phyloP scores from a whole-genome alignment of 2,113 vertebrate genomes.

The Sprattus sprattus region DNA sequence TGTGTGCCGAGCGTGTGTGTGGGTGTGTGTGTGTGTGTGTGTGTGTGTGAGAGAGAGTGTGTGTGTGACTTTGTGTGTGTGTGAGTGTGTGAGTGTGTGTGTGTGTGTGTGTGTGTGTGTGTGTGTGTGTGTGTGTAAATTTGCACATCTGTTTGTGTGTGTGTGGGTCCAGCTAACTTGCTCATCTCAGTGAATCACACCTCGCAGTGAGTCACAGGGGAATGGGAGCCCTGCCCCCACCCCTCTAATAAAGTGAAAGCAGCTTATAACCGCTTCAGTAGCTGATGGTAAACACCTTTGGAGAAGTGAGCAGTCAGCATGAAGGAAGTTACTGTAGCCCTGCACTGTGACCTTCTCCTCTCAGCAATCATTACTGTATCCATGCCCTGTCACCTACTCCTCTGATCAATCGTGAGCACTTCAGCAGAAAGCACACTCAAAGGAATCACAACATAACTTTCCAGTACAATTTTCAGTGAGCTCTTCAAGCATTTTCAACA shows the following conservation, averaged over 20 bases:
- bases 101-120: not conserved
- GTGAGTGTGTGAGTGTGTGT: conserved; percentile 7
- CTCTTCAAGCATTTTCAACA: not conserved
- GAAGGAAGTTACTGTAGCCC: not conserved
- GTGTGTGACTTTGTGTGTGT: not conserved
- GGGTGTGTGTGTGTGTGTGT: not conserved
- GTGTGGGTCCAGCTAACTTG: not conserved
- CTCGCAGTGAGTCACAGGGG: not conserved
- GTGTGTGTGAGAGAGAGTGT: not conserved
- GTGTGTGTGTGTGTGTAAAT: not conserved
- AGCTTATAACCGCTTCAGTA: not conserved
- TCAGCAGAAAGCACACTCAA: not conserved
- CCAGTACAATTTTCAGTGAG: not conserved
- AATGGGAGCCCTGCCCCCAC: not conserved
- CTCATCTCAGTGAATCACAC: not conserved
- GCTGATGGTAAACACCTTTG: not conserved
- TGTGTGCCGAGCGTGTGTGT: not conserved
- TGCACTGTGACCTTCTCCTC: not conserved
- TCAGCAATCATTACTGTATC: not conserved
- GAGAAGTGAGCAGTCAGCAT: not conserved
- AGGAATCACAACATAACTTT: not conserved
- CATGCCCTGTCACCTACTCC: not conserved
- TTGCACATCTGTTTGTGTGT: not conserved
- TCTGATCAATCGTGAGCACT: not conserved
- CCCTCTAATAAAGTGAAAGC: not conserved